Base-by-base conservation (phyloP, 1,140 invertebrate genomes). In the Triops longicaudatus region DNA sequence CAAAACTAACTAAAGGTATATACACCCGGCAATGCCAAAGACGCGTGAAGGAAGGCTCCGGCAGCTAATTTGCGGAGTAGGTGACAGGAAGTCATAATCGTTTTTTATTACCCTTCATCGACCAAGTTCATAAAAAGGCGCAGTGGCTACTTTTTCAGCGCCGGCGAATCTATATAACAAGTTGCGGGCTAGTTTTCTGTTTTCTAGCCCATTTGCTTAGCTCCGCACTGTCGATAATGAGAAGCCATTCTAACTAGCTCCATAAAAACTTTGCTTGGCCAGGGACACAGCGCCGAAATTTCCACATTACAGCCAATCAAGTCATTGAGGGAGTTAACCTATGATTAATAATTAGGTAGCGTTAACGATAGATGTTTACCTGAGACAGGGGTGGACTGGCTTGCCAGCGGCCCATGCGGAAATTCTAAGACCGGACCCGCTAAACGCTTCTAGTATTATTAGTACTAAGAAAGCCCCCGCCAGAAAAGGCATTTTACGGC, bases 41-140 rank as follows among this genome's bases (percentile, higher is more conserved):
- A 63, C 14, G 22, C 14, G 14, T 22, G 17, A 9, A 3, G 10
- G 22, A 22, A 63, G 22, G 50, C 17, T 22, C 22, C 50, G 14
- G 10, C 10, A 63, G 50, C 50, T 63, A 63, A 63, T 63, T 63
- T 63, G 50, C 17, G 50, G 50, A 63, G 50, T 63, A 63, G 50
- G 50, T 63, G 50, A 63, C 50, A 63, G 50, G 50, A 63, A 63
- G 50, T 63, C 50, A 63, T 63, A 63, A 63, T 63, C 50, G 50
- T 63, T 63, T 63, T 63, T 63, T 63, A 63, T 63, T 22, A 63
- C 50, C 50, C 50, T 63, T 63, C 50, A 63, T 63, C 50, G 50
- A 63, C 50, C 50, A 63, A 63, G 50, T 63, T 63, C 50, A 63
- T 63, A 63, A 63, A 63, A 63, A 63, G 10, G 4, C 50, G 17